A percentile compares a stretch with the other conserved stretches of the same genome.
Conservation (phyloP, 2,797 vertebrate species). For the Chaetophractus vellerosus region DNA sequence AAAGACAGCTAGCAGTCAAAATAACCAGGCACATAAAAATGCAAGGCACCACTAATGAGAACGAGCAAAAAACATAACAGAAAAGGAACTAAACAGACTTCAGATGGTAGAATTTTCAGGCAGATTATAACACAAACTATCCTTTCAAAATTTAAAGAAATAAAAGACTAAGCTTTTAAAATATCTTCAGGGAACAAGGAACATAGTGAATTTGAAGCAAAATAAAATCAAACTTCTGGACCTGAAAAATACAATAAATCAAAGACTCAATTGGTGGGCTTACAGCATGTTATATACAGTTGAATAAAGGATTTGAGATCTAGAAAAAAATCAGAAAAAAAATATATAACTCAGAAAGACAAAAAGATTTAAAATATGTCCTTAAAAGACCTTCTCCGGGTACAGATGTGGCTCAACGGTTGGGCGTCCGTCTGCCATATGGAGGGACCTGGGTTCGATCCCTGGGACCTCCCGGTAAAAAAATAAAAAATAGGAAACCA, state of each 20-base stretch:
- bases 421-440: too few relatives aligned
- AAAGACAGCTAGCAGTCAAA: not conserved
- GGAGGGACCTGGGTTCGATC: too few relatives aligned
- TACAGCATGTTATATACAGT: not conserved
- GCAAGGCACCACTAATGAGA: not conserved
- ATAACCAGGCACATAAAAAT: not conserved
- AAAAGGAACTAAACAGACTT: not conserved
- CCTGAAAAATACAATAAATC: not conserved
- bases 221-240: constrained; percentile 16
- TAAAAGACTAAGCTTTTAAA: not conserved
- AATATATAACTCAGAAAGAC: not conserved
- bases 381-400: not conserved
- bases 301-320: not conserved
- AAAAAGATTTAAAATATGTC: not conserved
- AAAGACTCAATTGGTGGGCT: not conserved
- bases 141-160: constrained; percentile 23
- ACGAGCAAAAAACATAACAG: constrained; percentile 26
- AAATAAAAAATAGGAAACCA: too few relatives aligned
- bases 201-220: not conserved
- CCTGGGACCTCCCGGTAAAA: too few relatives aligned
- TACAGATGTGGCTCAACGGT: too few relatives aligned
- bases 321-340: not conserved
- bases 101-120: not conserved
- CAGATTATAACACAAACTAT: not conserved
- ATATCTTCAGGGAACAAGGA: constrained; percentile 2